Conservation (phyloP, 2,113 vertebrate genomes). For the Maccullochella peelii region DNA sequence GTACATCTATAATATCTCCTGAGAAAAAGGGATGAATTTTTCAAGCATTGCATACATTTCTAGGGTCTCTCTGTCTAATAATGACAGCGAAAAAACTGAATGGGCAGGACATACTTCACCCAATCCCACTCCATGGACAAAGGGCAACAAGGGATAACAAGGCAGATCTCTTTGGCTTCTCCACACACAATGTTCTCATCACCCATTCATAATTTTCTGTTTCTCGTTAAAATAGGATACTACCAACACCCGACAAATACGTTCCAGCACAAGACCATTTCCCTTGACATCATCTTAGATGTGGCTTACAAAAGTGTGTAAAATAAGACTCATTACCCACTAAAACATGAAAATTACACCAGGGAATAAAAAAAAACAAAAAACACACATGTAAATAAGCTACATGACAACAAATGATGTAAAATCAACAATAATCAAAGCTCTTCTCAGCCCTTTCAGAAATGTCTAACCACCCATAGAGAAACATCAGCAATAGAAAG, state of each 20-base stretch:
- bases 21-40: conserved; percentile 85
- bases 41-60: conserved; percentile 85
- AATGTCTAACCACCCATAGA: conserved; percentile 67
- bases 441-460: conserved; percentile 63
- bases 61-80: conserved; percentile 78
- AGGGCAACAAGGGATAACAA: conserved; percentile 78
- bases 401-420: conserved; percentile 31
- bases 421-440: conserved; percentile 51
- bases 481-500: conserved; percentile 69
- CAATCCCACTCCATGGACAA: conserved; percentile 71
- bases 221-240: conserved; percentile 58
- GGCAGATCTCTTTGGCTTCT: conserved; percentile 85
- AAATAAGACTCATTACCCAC: conserved; percentile 45
- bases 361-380: conserved; percentile 29
- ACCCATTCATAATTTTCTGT: conserved; percentile 51
- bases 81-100: conserved; percentile 79
- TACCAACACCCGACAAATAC: conserved; percentile 28
- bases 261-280: conserved; percentile 50
- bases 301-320: conserved; percentile 46
- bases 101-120: conserved; percentile 70
- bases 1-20: conserved; percentile 84
- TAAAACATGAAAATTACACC: conserved; percentile 47
- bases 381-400: conserved; percentile 43
- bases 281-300: conserved; percentile 35
- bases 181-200: conserved; percentile 74